Conservation (phyloP, 2,888 invertebrate species). For the Habrosyne pyritoides region DNA sequence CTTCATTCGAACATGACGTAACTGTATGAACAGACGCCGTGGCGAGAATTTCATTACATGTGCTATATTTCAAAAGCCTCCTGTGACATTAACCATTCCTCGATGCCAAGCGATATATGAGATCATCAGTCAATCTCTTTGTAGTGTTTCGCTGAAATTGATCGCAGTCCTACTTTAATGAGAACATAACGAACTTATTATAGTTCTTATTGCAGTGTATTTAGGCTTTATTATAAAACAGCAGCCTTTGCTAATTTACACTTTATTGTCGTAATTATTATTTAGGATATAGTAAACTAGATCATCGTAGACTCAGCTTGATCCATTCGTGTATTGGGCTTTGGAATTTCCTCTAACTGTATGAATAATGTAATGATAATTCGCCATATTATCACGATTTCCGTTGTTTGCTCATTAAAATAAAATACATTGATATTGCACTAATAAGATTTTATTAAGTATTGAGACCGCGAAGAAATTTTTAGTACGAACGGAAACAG, state of each 20-base stretch:
- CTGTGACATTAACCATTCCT: constrained; percentile 71
- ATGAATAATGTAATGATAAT: not conserved
- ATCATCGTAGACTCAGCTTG: too few species aligned
- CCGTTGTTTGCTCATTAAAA: constrained; percentile 24
- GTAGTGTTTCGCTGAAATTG: constrained; percentile 43
- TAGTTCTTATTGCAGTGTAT: not conserved
- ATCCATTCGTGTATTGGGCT: too few species aligned
- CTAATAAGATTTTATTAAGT: constrained; percentile 20
- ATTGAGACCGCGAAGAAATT: constrained; percentile 38
- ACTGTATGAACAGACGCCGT: constrained; percentile 37
- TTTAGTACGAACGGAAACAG: constrained; percentile 64
- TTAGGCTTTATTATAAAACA: too few species aligned
- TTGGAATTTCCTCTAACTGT: too few species aligned
- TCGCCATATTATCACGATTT: not conserved
- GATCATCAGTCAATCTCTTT: constrained; percentile 68
- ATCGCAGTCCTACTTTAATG: constrained; percentile 27
- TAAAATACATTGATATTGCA: constrained; percentile 37
- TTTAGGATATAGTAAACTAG: too few species aligned
- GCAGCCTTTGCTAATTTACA: too few species aligned
- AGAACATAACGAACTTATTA: constrained; percentile 2
- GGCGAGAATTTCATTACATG: constrained; percentile 53
- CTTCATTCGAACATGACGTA: constrained; percentile 37
- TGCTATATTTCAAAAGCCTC: constrained; percentile 64
- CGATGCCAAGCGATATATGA: constrained; percentile 65
- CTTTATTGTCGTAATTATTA: too few species aligned